phyloP scores from a whole-genome alignment of 2,113 vertebrate genomes.

The Lipophrys pholis region DNA sequence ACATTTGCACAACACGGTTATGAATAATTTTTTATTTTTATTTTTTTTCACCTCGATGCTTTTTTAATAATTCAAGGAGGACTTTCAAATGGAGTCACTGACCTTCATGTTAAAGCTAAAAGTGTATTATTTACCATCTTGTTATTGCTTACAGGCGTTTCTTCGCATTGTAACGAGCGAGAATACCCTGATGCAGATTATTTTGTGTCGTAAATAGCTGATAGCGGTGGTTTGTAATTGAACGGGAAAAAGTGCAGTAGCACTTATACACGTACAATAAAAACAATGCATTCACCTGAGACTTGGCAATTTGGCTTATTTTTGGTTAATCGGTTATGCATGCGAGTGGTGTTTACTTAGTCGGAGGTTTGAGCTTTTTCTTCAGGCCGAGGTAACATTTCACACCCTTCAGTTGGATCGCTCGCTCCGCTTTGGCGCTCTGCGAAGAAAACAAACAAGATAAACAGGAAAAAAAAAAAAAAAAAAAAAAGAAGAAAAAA shows the following conservation, averaged over 20 bases:
- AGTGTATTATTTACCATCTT: background rate
- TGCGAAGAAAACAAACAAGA: slow-evolving; percentile 60
- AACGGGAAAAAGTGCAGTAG: background rate
- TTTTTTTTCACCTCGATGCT: too few relatives aligned
- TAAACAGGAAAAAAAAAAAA: background rate
- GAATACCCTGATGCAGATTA: too few relatives aligned
- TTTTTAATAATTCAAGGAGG: background rate
- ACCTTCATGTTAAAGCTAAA: background rate
- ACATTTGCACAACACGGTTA: too few relatives aligned
- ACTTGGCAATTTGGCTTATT: background rate
- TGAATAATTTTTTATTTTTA: too few relatives aligned
- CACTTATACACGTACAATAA: background rate
- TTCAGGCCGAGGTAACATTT: slow-evolving; percentile 94
- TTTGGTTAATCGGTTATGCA: background rate
- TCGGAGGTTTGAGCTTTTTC: slow-evolving; percentile 92
- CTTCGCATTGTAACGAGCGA: background rate
- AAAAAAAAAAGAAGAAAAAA: too few relatives aligned
- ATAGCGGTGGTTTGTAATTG: slow-evolving; percentile 5
- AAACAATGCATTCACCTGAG: background rate
- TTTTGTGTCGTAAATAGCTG: background rate
- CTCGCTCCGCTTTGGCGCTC: slow-evolving; percentile 91
- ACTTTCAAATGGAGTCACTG: background rate
- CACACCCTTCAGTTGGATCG: slow-evolving; percentile 83
- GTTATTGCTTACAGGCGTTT: background rate
- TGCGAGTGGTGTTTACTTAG: slow-evolving; percentile 49